phyloP scores from a whole-genome alignment of 2,888 invertebrate species.

The Ophioninae sp. region DNA sequence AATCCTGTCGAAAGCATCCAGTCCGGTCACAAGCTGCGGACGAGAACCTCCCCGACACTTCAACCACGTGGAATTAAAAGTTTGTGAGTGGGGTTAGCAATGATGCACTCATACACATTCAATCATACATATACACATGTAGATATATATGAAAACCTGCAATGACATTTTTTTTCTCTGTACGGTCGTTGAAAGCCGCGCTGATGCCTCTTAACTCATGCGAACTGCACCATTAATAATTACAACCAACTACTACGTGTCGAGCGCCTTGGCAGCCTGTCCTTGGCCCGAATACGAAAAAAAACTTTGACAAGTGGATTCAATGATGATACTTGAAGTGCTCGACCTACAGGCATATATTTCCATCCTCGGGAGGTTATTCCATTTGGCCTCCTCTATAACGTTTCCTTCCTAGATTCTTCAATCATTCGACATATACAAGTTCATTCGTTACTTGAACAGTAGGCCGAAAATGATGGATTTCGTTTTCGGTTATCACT shows the following conservation, averaged over 20 bases:
- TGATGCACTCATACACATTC: background rate
- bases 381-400: slow-evolving; percentile 17
- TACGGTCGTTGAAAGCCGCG: slow-evolving; percentile 48
- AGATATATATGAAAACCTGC: slow-evolving; percentile 55
- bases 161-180: slow-evolving; percentile 22
- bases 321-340: slow-evolving; percentile 38
- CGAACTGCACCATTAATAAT: slow-evolving; percentile 71
- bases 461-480: background rate
- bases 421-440: slow-evolving; percentile 21
- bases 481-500: background rate
- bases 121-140: background rate
- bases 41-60: slow-evolving; percentile 60
- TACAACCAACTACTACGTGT: slow-evolving; percentile 62
- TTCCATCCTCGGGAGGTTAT: slow-evolving; percentile 17
- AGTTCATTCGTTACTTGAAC: background rate
- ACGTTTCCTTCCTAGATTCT: slow-evolving; percentile 13
- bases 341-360: slow-evolving; percentile 44
- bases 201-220: slow-evolving; percentile 62
- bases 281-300: slow-evolving; percentile 70
- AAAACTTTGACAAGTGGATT: slow-evolving; percentile 60
- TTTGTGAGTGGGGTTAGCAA: slow-evolving; percentile 3
- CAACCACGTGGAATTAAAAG: slow-evolving; percentile 43
- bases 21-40: slow-evolving; percentile 65
- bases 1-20: slow-evolving; percentile 63
- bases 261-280: slow-evolving; percentile 67